Evolutionary conservation across 2,888 invertebrate genomes (phyloP), one percentile per base, ranked within the genome.

Genomic region (Xestia rhomboidea): DNA sequence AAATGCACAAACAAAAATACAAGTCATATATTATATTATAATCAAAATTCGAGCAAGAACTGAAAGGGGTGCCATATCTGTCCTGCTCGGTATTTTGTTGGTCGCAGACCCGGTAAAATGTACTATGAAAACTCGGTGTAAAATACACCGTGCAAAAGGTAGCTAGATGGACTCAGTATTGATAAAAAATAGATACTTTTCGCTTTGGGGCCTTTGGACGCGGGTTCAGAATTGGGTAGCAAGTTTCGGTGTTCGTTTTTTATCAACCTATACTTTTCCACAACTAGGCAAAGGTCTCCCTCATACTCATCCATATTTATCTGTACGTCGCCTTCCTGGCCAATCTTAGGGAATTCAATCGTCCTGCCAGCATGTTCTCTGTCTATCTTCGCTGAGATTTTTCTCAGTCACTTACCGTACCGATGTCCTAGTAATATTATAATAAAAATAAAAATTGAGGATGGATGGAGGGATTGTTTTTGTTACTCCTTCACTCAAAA

Each of bases 141-240:
- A 85, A 88, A 87, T 81, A 71, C 67, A 80, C 60, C 38, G 77
- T 76, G 71, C 41, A 87, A 86, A 87, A 82, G 75, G 78, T 83
- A 82, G 74, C 73, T 54, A 76, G 76, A 75, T 82, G 76, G 72
- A 82, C 76, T 73, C 75, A 76, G 82, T 75, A 77, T 78, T 81
- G 77, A 81, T 88, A 79, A 88, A 87, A 87, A 80, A 81, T 80
- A 62, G 70, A 85, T 87, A 66, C 79, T 66, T 70, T 84, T 73
- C 68, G 66, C 71, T 77, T 70, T 64, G 21, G 66, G 51, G 63
- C 77, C 73, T 82, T 80, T 86, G 88, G 88, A 86, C 46, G 69
- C 54, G 41, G 74, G 67, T 60, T 49, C 21, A 41, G 49, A 68
- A 77, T 83, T 51, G 57, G 63, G 64, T 54, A 54, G 67, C 67